Evolutionary conservation across 2,888 invertebrate species (phyloP), one percentile per base, ranked within the genome.

Genomic region (Apodemia mormo): DNA sequence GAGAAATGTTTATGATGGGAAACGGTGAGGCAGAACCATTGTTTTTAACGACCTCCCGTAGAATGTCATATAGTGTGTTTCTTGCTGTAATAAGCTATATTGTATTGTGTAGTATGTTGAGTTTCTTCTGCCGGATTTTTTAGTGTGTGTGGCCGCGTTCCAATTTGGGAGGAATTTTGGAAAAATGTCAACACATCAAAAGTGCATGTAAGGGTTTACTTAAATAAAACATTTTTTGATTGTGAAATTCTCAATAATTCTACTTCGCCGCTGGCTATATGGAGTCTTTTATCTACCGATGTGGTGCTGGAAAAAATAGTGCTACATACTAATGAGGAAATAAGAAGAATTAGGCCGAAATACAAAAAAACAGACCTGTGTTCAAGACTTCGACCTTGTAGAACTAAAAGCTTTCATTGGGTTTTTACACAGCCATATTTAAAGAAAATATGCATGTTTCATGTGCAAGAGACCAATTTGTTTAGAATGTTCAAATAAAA

Each of bases 391-490:
- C 1, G 74, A 74, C 68, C 30, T 72, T 3, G 33, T 68, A 1
- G 72, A 73, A 61, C 52, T 75, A 22, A 71, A 72, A 65, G 73
- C 71, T 33, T 73, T 73, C 30, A 72, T 73, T 22, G 72, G 73
- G 68, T 65, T 71, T 65, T 49, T 73, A 74, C 66, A 72, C 73
- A 6, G 73, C 73, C 10, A 74, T 76, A 43, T 74, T 74, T 68
- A 74, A 67, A n/a, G 37, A 67, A 67, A 67, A 56, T 22, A 65
- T 9, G 14, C 49, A 64, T 49, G 56, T 68, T 49, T 64, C 14
- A 9, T 40, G 61, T 40, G 61, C 56, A 66, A 68, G 54, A 54
- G 33, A 45, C 67, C 70, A 67, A 70, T 64, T 67, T 70, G 67
- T 66, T 29, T 70, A 37, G 66, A 70, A 37, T 70, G 70, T 52